Base-by-base conservation (phyloP, 2,797 vertebrate genomes). In the Hybognathus amarus region DNA sequence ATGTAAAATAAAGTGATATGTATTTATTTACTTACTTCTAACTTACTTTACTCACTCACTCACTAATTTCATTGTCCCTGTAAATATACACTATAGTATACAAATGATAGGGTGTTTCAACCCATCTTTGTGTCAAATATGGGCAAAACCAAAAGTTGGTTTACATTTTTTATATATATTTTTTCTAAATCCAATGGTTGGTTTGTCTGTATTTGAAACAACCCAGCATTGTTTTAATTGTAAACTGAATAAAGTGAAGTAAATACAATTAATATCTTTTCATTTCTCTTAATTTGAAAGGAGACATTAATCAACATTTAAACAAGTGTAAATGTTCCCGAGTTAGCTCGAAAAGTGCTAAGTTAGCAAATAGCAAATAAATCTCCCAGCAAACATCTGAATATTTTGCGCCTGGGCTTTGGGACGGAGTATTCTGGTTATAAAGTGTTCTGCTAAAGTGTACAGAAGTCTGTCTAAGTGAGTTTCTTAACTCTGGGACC, bases 401-500 rank as follows among this genome's bases (percentile, higher is more conserved):
- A 17, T 63, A 17, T 63, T 63, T 13, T 42, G 82, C 87, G 90
- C 66, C 82, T 88, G 79, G 93, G 92, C 90, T 77, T 93, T 91
- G 86, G 82, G 68, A 85, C 5, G 54, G 75, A 45, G 24, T 6
- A 27, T 61, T 77, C 18, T 20, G 79, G 83, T 86, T 91, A 83
- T 91, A 89, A 90, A 89, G 89, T 90, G 54, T 59, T 81, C 83
- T 85, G 85, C 81, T 85, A 86, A 85, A 83, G 81, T 83, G 77
- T 92, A 94, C 91, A 94, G 86, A 92, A 92, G 87, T 89, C 85
- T 89, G 91, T 92, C 92, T 94, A 95, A 95, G 94, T 95, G 94
- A 91, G 94, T 94, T 94, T 94, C 89, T 92, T 93, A 93, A 94
- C 92, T 94, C 89, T 93, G 94, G 90, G 94, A 93, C 92, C 93